These are phyloP conservation scores for Agrilus biguttatus DNA, from an alignment of 2,888 invertebrate species.

Conservation along the genomic window DNA sequence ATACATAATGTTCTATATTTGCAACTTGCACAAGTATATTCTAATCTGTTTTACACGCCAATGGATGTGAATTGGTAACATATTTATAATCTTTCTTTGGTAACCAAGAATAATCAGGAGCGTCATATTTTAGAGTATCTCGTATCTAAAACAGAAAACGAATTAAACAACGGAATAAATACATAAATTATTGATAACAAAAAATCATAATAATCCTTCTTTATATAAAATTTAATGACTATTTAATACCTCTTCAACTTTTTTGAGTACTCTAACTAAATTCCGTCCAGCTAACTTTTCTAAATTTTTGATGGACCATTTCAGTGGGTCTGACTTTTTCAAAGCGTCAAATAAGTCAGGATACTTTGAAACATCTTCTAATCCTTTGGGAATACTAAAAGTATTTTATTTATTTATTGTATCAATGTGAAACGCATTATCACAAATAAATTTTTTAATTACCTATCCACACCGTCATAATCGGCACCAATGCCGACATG, in stretches of 20 bases:
- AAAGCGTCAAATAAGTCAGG: conserved; percentile 44
- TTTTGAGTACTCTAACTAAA: conserved; percentile 31
- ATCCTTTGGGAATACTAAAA: conserved; percentile 45
- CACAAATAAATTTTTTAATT: conserved; percentile 15
- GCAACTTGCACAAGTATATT: no score
- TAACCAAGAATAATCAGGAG: no score
- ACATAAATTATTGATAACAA: no score
- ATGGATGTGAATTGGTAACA: no score
- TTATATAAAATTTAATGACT: no score
- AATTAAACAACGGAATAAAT: no score
- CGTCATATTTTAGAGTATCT: no score
- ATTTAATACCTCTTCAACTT: conserved; percentile 21
- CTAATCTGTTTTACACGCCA: no score
- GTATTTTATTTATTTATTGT: neutral
- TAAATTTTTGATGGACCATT: conserved; percentile 32
- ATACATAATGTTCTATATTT: no score
- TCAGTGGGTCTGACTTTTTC: conserved; percentile 11
- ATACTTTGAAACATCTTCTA: conserved; percentile 58
- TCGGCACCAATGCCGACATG: conserved; percentile 39
- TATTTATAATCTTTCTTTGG: no score
- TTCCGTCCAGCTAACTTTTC: conserved; percentile 35
- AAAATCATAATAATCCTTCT: no score
- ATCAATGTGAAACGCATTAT: neutral
- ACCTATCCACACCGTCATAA: conserved; percentile 34
- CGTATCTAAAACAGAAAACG: no score